phyloP scores from a whole-genome alignment of 2,888 invertebrate genomes.

The Pheosia gnoma region DNA sequence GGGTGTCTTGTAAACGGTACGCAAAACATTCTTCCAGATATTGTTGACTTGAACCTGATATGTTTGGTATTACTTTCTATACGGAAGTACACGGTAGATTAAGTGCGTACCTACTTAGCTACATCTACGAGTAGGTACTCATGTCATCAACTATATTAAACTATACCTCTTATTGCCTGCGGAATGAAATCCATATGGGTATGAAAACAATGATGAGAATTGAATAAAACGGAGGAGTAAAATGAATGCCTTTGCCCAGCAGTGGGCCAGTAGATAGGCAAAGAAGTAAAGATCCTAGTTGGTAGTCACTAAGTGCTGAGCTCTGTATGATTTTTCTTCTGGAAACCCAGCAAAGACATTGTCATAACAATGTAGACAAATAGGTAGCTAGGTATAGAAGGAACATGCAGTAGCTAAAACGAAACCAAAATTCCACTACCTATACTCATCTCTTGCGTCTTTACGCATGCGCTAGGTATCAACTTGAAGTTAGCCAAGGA shows the following conservation, averaged over 20 bases:
- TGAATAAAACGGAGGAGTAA: too few species aligned
- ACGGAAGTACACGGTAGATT: too few species aligned
- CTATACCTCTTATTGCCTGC: background rate
- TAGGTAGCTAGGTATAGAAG: too few species aligned
- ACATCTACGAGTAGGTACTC: background rate
- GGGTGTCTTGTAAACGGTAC: conserved; percentile 14
- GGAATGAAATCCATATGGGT: background rate
- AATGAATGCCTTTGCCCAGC: too few species aligned
- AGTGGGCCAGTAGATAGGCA: background rate
- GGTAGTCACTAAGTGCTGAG: background rate
- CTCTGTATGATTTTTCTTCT: background rate
- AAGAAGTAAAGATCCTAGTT: background rate
- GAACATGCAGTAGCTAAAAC: background rate
- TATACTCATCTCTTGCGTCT: background rate
- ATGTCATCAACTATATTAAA: background rate
- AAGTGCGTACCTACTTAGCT: too few species aligned
- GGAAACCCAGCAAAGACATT: too few species aligned
- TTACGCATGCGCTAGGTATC: conserved; percentile 32
- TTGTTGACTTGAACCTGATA: conserved; percentile 13
- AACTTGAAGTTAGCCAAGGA: conserved; percentile 35
- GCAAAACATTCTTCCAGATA: conserved; percentile 30
- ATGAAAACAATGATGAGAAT: too few species aligned
- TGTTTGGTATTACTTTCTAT: conserved; percentile 6
- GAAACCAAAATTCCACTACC: too few species aligned
- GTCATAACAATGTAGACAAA: too few species aligned